Percentiles rank a stretch among this genome's conserved stretches.
Conservation (phyloP, 2,797 vertebrate genomes). For the Sylvilagus floridanus region DNA sequence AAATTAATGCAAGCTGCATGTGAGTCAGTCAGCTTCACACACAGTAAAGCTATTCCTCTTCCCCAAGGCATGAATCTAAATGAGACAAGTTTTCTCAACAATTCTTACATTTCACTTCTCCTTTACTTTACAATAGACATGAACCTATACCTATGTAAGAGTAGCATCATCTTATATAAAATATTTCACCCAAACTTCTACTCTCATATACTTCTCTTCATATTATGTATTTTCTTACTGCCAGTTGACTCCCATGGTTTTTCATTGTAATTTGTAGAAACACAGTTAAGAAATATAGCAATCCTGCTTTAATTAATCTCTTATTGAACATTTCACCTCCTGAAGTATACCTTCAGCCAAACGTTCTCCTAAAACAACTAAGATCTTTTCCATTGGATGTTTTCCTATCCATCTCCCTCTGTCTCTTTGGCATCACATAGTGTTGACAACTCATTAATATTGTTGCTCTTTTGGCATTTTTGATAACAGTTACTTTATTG, state of each 20-base stretch:
- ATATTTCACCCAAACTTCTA: not conserved
- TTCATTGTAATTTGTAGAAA: not conserved
- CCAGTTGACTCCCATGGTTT: not conserved
- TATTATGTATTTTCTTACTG: not conserved
- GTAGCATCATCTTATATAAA: not conserved
- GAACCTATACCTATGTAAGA: not conserved
- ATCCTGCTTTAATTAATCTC: not conserved
- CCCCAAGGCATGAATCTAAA: not conserved
- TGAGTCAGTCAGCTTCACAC: not conserved
- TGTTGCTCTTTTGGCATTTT: not conserved
- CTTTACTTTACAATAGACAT: not conserved
- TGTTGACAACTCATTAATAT: not conserved
- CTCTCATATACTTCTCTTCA: not conserved
- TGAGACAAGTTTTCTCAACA: not conserved
- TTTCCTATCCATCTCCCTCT: not conserved
- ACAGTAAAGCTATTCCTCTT: conserved; percentile 14
- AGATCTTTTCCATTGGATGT: not conserved
- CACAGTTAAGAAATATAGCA: not conserved
- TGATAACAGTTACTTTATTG: conserved; percentile 9
- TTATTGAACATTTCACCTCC: not conserved
- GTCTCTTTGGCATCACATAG: not conserved
- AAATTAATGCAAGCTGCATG: not conserved
- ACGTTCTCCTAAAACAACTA: not conserved
- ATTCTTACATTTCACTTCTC: not conserved
- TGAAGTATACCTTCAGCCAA: conserved; percentile 11